Conservation (phyloP, 2,888 invertebrate genomes). For the Metellina segmentata region DNA sequence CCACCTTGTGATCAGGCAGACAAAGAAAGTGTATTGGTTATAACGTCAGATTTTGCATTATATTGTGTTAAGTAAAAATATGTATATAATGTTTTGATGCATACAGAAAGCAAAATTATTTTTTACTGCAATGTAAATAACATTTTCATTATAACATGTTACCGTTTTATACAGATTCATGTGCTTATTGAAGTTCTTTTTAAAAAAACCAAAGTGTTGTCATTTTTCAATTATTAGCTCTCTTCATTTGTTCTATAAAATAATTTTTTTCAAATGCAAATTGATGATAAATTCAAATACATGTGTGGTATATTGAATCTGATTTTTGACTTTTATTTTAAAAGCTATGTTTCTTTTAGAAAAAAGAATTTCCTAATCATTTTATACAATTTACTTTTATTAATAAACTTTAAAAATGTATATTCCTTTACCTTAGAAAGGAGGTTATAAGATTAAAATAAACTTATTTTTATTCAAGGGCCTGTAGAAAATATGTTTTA, state of each 20-base stretch:
- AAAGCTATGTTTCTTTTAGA: neutral
- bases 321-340: neutral
- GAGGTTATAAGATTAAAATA: neutral
- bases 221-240: neutral
- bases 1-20: too few species aligned
- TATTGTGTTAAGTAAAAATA: neutral
- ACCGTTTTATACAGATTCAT: conserved; percentile 55
- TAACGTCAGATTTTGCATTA: neutral
- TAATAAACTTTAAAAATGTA: conserved; percentile 5
- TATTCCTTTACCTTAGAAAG: conserved; percentile 6
- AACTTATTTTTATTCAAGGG: neutral
- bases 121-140: conserved; percentile 58
- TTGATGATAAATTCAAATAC: neutral
- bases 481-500: conserved; percentile 24
- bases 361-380: neutral
- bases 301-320: neutral
- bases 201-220: conserved; percentile 9
- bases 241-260: neutral
- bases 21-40: too few species aligned
- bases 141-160: conserved; percentile 32
- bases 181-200: conserved; percentile 42
- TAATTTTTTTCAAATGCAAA: neutral
- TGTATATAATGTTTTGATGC: conserved; percentile 50
- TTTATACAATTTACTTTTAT: neutral
- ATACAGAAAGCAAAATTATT: conserved; percentile 48